These are phyloP conservation scores for Eupeodes corollae DNA, from an alignment of 1,140 invertebrate species.

Conservation along the genomic window DNA sequence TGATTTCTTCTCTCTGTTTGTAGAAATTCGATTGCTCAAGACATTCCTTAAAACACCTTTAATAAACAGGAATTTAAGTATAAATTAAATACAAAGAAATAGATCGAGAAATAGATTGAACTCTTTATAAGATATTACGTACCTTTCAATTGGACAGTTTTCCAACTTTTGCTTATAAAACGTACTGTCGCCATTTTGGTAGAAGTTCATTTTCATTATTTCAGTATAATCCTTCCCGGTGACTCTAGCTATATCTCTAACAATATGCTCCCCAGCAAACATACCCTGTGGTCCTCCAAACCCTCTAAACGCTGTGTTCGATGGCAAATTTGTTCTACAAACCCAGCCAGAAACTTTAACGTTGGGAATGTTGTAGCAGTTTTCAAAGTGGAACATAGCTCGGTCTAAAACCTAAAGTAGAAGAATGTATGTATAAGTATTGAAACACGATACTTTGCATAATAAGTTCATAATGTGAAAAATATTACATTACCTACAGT, in stretches of 20 bases:
- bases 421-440: no score
- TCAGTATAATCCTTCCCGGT: slow-evolving; percentile 48
- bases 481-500: no score
- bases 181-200: slow-evolving; percentile 64
- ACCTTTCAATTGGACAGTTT: slow-evolving; percentile 58
- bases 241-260: slow-evolving; percentile 62
- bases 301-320: slow-evolving; percentile 83
- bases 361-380: slow-evolving; percentile 65
- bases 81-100: no score
- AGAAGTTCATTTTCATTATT: slow-evolving; percentile 65
- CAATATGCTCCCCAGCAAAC: slow-evolving; percentile 68
- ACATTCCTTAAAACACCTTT: slow-evolving; percentile 73
- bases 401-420: slow-evolving; percentile 62
- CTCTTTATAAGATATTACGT: background rate
- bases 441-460: no score
- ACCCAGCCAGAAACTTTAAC: slow-evolving; percentile 52
- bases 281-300: slow-evolving; percentile 86
- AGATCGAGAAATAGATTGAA: background rate
- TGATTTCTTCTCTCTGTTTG: slow-evolving; percentile 46
- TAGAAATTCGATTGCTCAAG: slow-evolving; percentile 54
- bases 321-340: slow-evolving; percentile 77
- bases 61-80: background rate
- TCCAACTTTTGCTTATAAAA: slow-evolving; percentile 66
- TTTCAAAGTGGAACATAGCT: slow-evolving; percentile 69
- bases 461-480: no score